These are phyloP conservation scores for Pitta sordida DNA, from an alignment of 2,113 vertebrate species.

Conservation along the genomic window DNA sequence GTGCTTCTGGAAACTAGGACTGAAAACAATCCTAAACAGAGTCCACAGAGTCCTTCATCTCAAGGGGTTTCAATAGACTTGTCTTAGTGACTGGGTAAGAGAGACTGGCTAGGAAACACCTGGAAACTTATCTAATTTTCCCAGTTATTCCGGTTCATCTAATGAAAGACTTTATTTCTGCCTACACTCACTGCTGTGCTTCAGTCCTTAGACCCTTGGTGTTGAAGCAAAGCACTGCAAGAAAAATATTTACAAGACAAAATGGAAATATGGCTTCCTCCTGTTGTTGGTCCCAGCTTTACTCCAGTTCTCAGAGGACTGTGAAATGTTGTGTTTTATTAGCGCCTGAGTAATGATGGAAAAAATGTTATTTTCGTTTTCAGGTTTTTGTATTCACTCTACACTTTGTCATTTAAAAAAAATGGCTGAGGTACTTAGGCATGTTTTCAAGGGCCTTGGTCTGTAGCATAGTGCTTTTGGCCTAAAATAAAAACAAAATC, in stretches of 20 bases:
- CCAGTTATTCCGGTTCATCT: neutral
- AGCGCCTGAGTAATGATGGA: neutral
- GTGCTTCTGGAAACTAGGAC: neutral
- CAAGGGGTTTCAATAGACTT: neutral
- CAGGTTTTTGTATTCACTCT: neutral
- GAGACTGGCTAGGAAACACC: constrained; percentile 5
- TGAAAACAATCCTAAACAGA: neutral
- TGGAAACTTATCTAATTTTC: constrained; percentile 35
- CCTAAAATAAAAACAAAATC: neutral
- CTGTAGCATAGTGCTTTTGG: neutral
- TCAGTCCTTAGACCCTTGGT: neutral
- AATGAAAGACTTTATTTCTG: constrained; percentile 14
- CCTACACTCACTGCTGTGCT: neutral
- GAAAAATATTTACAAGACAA: neutral
- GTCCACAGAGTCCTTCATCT: neutral
- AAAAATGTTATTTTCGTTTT: neutral
- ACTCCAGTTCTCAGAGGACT: neutral
- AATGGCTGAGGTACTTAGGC: neutral
- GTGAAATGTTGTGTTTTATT: neutral
- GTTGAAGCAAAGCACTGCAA: neutral
- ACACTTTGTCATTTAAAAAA: neutral
- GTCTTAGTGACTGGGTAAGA: neutral
- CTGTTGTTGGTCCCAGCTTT: neutral
- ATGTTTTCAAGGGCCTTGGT: neutral
- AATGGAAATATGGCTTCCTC: constrained; percentile 21